These are phyloP conservation scores for Fregata magnificens DNA, from an alignment of 2,113 vertebrate species.

Conservation along the genomic window DNA sequence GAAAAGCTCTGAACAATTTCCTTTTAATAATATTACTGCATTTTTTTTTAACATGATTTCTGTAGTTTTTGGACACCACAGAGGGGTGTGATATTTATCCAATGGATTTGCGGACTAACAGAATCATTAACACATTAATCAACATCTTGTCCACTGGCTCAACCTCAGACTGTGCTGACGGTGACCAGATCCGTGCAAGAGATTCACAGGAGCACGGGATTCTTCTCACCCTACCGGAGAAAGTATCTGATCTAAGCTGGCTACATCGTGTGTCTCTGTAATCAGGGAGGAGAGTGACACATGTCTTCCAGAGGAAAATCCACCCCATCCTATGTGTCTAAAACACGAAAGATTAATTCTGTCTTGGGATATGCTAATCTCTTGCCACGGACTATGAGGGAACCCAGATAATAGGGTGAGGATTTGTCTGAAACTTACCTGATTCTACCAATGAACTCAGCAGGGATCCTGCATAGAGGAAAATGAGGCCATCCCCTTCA, in stretches of 20 bases:
- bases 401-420: not conserved
- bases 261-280: not conserved
- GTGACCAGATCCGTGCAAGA: not conserved
- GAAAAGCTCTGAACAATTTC: constrained; percentile 8
- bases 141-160: not conserved
- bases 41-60: not conserved
- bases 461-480: not conserved
- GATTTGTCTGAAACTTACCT: not conserved
- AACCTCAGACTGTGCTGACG: not conserved
- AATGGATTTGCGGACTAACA: not conserved
- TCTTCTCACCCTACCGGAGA: not conserved
- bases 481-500: not conserved
- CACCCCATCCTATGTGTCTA: not conserved
- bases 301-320: not conserved
- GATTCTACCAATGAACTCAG: not conserved
- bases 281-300: not conserved
- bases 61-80: constrained; percentile 17
- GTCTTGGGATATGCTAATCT: not conserved
- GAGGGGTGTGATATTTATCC: not conserved
- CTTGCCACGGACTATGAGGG: not conserved
- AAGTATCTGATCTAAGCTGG: not conserved
- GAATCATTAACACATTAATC: constrained; percentile 2
- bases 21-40: not conserved
- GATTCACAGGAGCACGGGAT: not conserved
- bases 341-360: not conserved